A percentile compares a stretch with the other conserved stretches of the same genome.
Conservation (phyloP, 2,113 vertebrate species). For the Accipiter cooperii region DNA sequence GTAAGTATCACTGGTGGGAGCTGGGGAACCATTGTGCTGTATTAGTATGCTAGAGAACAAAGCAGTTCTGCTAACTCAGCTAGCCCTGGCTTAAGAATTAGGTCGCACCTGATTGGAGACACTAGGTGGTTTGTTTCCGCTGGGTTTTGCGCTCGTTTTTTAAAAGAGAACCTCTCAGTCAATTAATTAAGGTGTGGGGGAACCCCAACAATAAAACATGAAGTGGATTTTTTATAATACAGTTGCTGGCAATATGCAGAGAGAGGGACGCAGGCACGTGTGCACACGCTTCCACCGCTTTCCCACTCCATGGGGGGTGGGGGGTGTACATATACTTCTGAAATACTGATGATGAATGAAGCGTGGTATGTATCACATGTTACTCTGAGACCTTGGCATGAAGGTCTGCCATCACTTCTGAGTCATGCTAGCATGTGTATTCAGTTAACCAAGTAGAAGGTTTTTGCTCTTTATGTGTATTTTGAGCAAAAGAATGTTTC, state of each 20-base stretch:
- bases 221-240: background rate
- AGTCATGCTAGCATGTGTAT: background rate
- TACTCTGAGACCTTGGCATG: background rate
- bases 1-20: background rate
- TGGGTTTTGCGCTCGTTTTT: background rate
- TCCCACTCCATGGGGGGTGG: background rate
- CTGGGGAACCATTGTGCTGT: background rate
- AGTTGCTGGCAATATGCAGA: background rate
- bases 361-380: accelerated
- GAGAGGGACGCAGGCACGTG: background rate
- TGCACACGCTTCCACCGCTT: background rate
- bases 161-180: background rate
- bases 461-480: background rate
- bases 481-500: background rate
- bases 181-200: background rate
- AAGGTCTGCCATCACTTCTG: background rate
- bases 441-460: background rate
- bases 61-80: background rate
- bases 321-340: background rate
- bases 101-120: background rate
- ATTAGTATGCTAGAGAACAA: background rate
- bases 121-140: background rate
- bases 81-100: background rate
- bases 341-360: background rate
- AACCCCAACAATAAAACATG: background rate